These are phyloP conservation scores for Bilobella aurantiaca DNA, from an alignment of 1,140 invertebrate genomes.

Conservation along the genomic window DNA sequence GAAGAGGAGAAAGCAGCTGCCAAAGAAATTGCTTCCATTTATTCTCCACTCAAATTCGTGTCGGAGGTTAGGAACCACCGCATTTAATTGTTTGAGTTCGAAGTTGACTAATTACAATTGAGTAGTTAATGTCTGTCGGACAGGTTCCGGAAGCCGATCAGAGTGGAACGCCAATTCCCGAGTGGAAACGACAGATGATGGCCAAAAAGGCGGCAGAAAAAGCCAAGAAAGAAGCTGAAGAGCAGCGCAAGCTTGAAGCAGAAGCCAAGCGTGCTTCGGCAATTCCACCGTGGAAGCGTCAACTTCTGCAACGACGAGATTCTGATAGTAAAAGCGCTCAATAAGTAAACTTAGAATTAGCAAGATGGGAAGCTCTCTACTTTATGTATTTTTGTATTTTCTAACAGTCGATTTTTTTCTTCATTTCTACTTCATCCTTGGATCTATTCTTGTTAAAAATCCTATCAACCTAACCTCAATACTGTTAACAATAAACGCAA, in stretches of 20 bases:
- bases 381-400: too few species aligned
- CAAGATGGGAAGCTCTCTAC: too few species aligned
- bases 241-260: constrained; percentile 66
- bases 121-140: background rate
- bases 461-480: too few species aligned
- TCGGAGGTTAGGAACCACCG: constrained; percentile 20
- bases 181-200: constrained; percentile 89
- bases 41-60: constrained; percentile 32
- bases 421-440: too few species aligned
- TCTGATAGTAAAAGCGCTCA: constrained; percentile 44
- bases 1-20: constrained; percentile 30
- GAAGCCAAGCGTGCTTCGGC: constrained; percentile 72
- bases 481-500: too few species aligned
- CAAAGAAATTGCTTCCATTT: constrained; percentile 28
- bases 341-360: background rate
- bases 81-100: background rate
- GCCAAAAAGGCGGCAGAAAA: constrained; percentile 84
- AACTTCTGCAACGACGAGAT: constrained; percentile 69
- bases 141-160: constrained; percentile 81
- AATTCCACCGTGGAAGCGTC: constrained; percentile 85
- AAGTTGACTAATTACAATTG: background rate
- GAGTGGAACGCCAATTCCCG: constrained; percentile 76
- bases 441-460: too few species aligned
- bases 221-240: constrained; percentile 77
- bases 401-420: too few species aligned